Evolutionary conservation across 2,888 invertebrate genomes (phyloP), one percentile per base, ranked within the genome.

Genomic region (Pecten maximus): DNA sequence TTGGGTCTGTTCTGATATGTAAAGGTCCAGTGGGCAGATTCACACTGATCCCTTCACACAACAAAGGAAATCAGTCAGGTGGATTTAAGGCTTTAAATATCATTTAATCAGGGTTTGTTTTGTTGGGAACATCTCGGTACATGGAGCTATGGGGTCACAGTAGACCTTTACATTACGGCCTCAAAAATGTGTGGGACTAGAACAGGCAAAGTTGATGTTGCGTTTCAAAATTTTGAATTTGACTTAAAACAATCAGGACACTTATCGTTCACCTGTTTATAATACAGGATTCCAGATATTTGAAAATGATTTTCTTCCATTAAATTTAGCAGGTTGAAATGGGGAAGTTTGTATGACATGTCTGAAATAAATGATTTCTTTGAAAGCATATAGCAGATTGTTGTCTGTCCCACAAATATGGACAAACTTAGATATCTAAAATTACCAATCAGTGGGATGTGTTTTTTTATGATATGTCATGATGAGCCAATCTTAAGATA

Each of bases 61-160:
- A 74, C 74, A 74, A 74, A 12, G 74, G 35, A 28, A 74, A 74
- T 35, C 74, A 74, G 28, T 74, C 35, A 74, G 74, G 8, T 28
- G 74, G 35, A 74, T 8, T 6, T 8, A 28, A 60, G 4, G 23
- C 28, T 74, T 28, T 28, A 74, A 8, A 74, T 35, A 74, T 23
- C 28, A 28, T 74, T 74, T 74, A 74, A 74, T 74, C 35, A 35
- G 6, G 3, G 35, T 23, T 74, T 74, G 74, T 74, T 74, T 74
- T 74, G 54, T 54, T 54, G 54, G n/a, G 54, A 54, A 54, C 54
- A 54, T 54, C 54, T 74, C 35, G 35, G 74, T 74, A 74, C 74
- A 35, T 74, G 8, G 8, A 74, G 15, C 35, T 74, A 74, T 35
- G 35, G 74, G 74, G 74, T 74, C 74, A 74, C 28, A 1, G 28